Base-by-base conservation (phyloP, 2,888 invertebrate genomes). In the Byasa hedistus region DNA sequence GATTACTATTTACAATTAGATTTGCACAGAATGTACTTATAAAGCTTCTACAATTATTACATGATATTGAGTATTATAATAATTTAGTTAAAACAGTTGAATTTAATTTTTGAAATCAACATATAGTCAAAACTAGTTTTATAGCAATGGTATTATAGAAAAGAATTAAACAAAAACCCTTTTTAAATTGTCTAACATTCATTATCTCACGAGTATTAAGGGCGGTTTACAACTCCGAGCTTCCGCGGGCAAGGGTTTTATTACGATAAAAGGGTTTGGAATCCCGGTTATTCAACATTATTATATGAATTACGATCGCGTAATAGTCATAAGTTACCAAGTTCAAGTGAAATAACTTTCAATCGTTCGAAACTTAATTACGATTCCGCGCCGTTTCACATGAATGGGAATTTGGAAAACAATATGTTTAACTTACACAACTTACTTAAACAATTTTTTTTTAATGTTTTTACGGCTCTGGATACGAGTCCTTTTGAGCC, bases 151-250 rank as follows among this genome's bases (percentile, higher is more conserved):
- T 7, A 19, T 5, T 3, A 57, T 39, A 55, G 54, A 39, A 23
- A n/a, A 44, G 27, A 54, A 58, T 27, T 23, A 44, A 59, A 57
- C 48, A 55, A 54, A 12, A n/a, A 21, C 2, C 51, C 27, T 27
- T 27, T n/a, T 21, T 10, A 51, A 36, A 27, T 51, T 65, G 57
- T 24, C 54, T 54, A 55, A 58, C 58, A 66, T 66, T 66, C 54
- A 66, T 66, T 66, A 66, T 48, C 59, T 24, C 51, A 55, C 59
- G 62, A 67, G 66, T 62, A 67, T 67, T 67, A 63, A 67, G 63
- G 59, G 66, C 62, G 66, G 63, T 67, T 67, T 67, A 67, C 66
- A 67, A 67, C 58, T 67, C 59, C 21, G 56, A 67, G 66, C 66
- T 67, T 67, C 66, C 66, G 66, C 63, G 62, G 58, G 59, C 63